Conservation (phyloP, 2,888 invertebrate genomes). For the Camptogramma bilineatum region DNA sequence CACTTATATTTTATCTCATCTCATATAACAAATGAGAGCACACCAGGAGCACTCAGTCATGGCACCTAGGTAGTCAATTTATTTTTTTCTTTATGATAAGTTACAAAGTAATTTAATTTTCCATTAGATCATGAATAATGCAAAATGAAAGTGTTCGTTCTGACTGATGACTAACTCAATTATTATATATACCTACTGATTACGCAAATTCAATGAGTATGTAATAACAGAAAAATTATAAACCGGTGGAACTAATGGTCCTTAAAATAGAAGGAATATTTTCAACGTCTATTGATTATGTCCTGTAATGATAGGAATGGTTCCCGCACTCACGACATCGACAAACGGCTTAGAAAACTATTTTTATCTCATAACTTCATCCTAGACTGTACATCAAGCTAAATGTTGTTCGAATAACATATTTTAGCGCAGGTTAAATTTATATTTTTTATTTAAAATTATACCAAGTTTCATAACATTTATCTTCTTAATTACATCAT, state of each 20-base stretch:
- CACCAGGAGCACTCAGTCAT: conserved; percentile 21
- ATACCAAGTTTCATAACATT: background rate
- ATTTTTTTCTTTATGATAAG: conserved; percentile 9
- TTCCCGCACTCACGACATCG: conserved; percentile 30
- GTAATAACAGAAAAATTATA: conserved; percentile 49
- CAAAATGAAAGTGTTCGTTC: conserved; percentile 45
- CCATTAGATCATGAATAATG: conserved; percentile 38
- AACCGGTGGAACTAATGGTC: conserved; percentile 48
- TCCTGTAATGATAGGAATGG: conserved; percentile 37
- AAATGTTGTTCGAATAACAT: conserved; percentile 3
- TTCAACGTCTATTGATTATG: conserved; percentile 36
- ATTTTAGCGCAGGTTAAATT: background rate
- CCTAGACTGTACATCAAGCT: conserved; percentile 4
- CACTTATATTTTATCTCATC: conserved; percentile 20
- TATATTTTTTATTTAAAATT: background rate
- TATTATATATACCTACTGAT: conserved; percentile 41
- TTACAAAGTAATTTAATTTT: conserved; percentile 24
- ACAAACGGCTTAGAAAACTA: conserved; percentile 30
- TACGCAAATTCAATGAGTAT: conserved; percentile 44
- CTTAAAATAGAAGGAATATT: conserved; percentile 40
- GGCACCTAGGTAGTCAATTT: background rate
- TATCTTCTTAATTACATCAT: background rate
- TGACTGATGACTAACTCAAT: conserved; percentile 46
- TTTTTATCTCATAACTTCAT: conserved; percentile 14
- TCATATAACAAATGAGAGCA: conserved; percentile 11